Percentiles rank a stretch among this genome's conserved stretches.
phyloP scores from a whole-genome alignment of 1,140 invertebrate genomes.

The Drosophila carrolli region DNA sequence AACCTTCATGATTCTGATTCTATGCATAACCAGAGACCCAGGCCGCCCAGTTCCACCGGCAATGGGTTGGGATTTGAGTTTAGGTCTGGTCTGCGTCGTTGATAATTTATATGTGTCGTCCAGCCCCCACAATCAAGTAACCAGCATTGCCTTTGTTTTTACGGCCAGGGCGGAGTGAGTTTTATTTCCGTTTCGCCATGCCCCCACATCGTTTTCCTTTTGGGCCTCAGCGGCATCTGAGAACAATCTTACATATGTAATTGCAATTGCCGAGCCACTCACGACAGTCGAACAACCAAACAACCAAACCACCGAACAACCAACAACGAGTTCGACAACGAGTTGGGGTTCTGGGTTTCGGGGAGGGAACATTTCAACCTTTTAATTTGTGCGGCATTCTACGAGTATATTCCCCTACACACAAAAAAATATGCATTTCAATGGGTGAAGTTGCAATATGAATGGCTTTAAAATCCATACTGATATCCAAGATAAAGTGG shows the following conservation, averaged over 20 bases:
- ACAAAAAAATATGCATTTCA: background rate
- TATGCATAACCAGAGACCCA: constrained; percentile 45
- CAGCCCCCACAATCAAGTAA: constrained; percentile 80
- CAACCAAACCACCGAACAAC: constrained; percentile 2
- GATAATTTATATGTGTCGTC: constrained; percentile 81
- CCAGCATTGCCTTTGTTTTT: constrained; percentile 68
- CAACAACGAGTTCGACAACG: constrained; percentile 49
- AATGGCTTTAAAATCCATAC: no score
- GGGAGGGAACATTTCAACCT: constrained; percentile 50
- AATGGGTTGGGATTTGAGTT: constrained; percentile 33
- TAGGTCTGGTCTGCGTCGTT: constrained; percentile 54
- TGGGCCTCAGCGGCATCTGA: constrained; percentile 35
- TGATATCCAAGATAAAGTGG: no score
- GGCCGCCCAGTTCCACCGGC: constrained; percentile 21
- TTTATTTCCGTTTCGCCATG: constrained; percentile 76
- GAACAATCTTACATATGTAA: constrained; percentile 73
- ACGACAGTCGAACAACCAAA: constrained; percentile 47
- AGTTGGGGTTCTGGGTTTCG: constrained; percentile 38
- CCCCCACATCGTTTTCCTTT: constrained; percentile 69
- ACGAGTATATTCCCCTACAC: constrained; percentile 26
- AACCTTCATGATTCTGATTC: constrained; percentile 45
- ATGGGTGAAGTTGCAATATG: no score
- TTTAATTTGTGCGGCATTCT: constrained; percentile 78
- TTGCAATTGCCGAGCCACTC: constrained; percentile 70
- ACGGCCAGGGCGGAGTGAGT: constrained; percentile 51